phyloP scores from a whole-genome alignment of 2,888 invertebrate species.

The Campoplex nolae region DNA sequence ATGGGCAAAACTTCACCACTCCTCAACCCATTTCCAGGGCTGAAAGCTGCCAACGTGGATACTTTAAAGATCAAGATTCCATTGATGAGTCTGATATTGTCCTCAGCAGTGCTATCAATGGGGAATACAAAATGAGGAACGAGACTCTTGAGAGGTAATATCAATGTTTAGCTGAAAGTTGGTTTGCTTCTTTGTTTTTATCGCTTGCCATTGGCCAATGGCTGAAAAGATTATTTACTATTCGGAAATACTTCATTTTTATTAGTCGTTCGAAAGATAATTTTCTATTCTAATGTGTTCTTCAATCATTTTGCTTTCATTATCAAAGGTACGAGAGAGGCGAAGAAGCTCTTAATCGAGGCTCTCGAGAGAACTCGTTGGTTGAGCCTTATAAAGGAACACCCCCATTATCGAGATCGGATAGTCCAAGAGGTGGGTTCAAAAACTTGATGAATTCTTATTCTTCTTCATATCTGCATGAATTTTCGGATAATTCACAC shows the following conservation, averaged over 20 bases:
- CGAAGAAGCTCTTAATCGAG: slow-evolving; percentile 80
- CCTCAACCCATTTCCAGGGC: slow-evolving; percentile 82
- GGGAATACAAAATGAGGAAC: slow-evolving; percentile 82
- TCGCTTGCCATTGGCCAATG: background rate
- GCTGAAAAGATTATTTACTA: background rate
- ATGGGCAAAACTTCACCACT: slow-evolving; percentile 76
- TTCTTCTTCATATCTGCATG: background rate
- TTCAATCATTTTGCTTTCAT: slow-evolving; percentile 20
- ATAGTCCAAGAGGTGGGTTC: slow-evolving; percentile 80
- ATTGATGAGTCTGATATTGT: slow-evolving; percentile 82
- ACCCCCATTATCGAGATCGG: slow-evolving; percentile 78
- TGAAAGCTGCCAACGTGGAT: slow-evolving; percentile 83
- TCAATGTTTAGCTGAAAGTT: background rate
- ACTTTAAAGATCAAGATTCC: slow-evolving; percentile 85
- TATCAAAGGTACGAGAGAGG: slow-evolving; percentile 80
- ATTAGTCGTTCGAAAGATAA: background rate
- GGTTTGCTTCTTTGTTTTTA: background rate
- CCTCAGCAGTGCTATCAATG: slow-evolving; percentile 79
- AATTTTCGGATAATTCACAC: background rate
- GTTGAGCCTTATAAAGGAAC: slow-evolving; percentile 85
- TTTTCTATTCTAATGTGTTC: background rate
- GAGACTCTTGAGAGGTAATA: slow-evolving; percentile 82
- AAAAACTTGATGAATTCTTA: background rate
- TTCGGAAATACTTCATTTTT: background rate
- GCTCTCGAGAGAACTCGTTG: slow-evolving; percentile 85